These are phyloP conservation scores for Battus philenor DNA, from an alignment of 1,140 invertebrate genomes.

Conservation along the genomic window DNA sequence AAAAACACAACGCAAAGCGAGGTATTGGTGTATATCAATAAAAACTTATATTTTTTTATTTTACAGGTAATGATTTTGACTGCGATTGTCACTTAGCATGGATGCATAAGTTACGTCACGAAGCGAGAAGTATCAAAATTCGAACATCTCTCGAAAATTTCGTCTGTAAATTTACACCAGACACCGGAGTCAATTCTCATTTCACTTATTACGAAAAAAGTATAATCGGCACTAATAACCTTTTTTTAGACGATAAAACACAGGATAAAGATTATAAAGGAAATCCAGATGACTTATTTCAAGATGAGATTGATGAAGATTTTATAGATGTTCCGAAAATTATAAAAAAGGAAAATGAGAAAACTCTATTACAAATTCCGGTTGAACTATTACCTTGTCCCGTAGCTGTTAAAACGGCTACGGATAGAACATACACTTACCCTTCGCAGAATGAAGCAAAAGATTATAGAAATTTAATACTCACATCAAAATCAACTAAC, in stretches of 20 bases:
- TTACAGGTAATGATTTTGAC: conserved; percentile 84
- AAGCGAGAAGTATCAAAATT: conserved; percentile 82
- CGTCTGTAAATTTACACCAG: conserved; percentile 53
- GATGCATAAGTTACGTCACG: conserved; percentile 84
- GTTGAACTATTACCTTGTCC: conserved; percentile 81
- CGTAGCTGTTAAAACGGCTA: conserved; percentile 77
- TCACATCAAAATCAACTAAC: conserved; percentile 29
- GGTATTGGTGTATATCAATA: too few species aligned
- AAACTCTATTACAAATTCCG: conserved; percentile 78
- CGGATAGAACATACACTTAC: conserved; percentile 77
- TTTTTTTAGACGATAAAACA: conserved; percentile 44
- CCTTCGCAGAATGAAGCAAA: conserved; percentile 70
- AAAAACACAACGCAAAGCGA: too few species aligned
- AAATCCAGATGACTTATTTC: conserved; percentile 43
- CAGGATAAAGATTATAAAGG: conserved; percentile 42
- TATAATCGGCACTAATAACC: conserved; percentile 46
- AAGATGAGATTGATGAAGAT: conserved; percentile 55
- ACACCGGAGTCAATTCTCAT: conserved; percentile 50
- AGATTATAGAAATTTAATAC: conserved; percentile 69
- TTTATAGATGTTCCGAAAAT: conserved; percentile 57
- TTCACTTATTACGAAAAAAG: conserved; percentile 52
- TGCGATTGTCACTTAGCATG: conserved; percentile 87
- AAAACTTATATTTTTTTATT: conserved; percentile 17
- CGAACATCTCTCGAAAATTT: conserved; percentile 80
- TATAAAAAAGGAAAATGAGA: conserved; percentile 55